phyloP scores from a whole-genome alignment of 2,797 vertebrate genomes.

The Sarcoramphus papa region DNA sequence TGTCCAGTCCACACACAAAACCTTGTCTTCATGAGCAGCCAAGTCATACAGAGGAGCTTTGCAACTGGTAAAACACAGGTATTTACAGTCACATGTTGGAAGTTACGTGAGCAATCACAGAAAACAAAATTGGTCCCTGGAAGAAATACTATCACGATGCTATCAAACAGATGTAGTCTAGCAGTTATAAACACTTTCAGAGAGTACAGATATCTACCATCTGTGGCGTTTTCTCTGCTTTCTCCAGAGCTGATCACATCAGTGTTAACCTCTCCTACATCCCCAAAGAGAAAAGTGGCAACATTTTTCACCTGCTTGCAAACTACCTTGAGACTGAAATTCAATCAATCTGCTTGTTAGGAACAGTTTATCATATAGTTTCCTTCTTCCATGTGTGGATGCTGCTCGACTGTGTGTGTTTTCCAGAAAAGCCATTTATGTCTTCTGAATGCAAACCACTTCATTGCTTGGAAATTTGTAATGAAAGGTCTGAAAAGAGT shows the following conservation, averaged over 20 bases:
- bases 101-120: not conserved
- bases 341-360: not conserved
- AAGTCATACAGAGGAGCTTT: conserved; percentile 95
- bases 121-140: not conserved
- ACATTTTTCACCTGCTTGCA: not conserved
- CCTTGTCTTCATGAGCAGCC: conserved; percentile 95
- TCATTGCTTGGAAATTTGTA: not conserved
- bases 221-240: not conserved
- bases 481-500: not conserved
- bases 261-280: not conserved
- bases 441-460: not conserved
- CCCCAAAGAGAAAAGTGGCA: not conserved
- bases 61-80: conserved; percentile 76
- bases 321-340: not conserved
- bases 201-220: not conserved
- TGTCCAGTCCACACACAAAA: conserved; percentile 95
- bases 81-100: not conserved
- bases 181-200: not conserved
- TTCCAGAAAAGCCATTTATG: not conserved
- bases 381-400: not conserved
- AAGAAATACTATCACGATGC: not conserved
- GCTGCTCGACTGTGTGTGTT: not conserved
- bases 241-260: not conserved
- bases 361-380: not conserved
- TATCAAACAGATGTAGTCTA: not conserved